Evolutionary conservation across 2,113 vertebrate genomes (phyloP).

Genomic region (Pteronura brasiliensis): DNA sequence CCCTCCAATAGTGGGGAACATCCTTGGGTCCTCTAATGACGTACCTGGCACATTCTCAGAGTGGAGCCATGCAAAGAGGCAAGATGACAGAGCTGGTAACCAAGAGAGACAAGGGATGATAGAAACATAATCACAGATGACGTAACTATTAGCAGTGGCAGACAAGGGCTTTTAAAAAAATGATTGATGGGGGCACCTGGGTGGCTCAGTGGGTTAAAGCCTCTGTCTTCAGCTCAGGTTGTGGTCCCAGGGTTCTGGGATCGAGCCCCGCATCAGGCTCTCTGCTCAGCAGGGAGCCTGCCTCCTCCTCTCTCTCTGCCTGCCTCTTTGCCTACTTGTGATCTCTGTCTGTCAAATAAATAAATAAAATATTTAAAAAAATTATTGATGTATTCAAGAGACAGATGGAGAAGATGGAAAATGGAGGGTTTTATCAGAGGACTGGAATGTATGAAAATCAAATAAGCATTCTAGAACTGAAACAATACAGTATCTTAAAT

Average conservation of each 20-base stretch:
- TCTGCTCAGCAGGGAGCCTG: too few relatives aligned
- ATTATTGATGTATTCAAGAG: neutral
- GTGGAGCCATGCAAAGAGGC: too few relatives aligned
- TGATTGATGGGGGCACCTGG: too few relatives aligned
- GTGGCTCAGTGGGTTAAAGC: too few relatives aligned
- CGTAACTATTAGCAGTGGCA: neutral
- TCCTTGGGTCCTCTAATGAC: neutral
- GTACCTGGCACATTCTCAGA: neutral
- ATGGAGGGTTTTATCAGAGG: too few relatives aligned
- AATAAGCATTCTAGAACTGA: neutral
- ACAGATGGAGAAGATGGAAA: neutral
- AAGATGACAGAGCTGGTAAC: neutral
- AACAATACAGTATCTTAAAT: neutral
- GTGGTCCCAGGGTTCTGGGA: too few relatives aligned
- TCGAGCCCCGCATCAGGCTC: too few relatives aligned
- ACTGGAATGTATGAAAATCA: neutral
- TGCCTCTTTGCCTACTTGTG: too few relatives aligned
- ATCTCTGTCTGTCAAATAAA: too few relatives aligned
- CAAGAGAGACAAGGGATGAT: neutral
- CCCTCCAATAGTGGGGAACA: neutral
- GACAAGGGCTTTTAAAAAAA: neutral
- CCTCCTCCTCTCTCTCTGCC: too few relatives aligned
- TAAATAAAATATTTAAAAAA: too few relatives aligned
- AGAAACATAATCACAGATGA: neutral
- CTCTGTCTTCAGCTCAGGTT: too few relatives aligned